Base-by-base conservation (phyloP, 2,888 invertebrate species). In the Pocota personata region DNA sequence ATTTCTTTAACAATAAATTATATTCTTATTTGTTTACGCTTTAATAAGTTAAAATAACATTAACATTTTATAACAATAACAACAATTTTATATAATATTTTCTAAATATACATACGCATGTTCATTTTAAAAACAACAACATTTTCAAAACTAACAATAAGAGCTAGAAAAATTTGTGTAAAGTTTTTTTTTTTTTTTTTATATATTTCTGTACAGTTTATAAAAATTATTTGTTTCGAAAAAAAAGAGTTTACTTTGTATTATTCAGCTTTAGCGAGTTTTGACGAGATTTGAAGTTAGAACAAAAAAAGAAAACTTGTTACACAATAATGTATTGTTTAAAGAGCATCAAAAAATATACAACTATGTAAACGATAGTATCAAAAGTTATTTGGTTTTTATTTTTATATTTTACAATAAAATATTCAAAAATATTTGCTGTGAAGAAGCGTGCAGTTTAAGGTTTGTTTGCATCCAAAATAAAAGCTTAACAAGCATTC, bases 201-300 rank as follows among this genome's bases (percentile, higher is more conserved):
- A 66, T 43, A 64, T 62, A 71, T 64, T 72, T 58, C 67, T 84
- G 66, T 57, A 84, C 37, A 79, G 50, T 60, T 30, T 43, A 37
- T 50, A 46, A 48, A 79, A 73, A 55, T 40, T 48, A 16, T 30
- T 6, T 57, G 40, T 43, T 24, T 55, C 12, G 16, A 60, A 37
- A 57, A 60, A 64, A 19, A 62, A 48, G 43, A 46, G 19, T 52
- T 76, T 60, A 58, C 37, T 69, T 72, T 82, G 82, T 79, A 66
- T 75, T 66, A 75, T 64, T 82, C 37, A 75, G 71, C 66, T 64
- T 86, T 57, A 88, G 88, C 89, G 88, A 89, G 88, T 88, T 87
- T 88, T 84, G 71, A 88, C 88, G 89, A 90, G 90, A 88, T 88
- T 88, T 87, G 43, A 52, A 86, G 57, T 82, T 77, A 66, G 30